Evolutionary conservation across 2,888 invertebrate species (phyloP), one percentile per base, ranked within the genome.

Genomic region (Ariolimax columbianus): DNA sequence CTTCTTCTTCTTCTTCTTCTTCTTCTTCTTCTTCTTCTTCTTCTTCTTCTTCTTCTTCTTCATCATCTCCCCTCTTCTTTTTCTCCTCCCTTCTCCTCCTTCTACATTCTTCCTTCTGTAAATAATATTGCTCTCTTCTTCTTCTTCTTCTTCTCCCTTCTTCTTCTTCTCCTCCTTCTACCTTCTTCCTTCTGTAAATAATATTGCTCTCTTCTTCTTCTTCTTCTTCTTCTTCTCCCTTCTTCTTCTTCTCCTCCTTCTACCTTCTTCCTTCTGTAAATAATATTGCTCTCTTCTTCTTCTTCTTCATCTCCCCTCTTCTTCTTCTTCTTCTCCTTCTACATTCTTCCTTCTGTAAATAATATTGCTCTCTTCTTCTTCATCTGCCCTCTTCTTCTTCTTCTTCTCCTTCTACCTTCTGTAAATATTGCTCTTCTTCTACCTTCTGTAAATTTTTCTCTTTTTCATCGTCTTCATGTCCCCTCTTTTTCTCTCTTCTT

Each of bases 81-180:
- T 11, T 6, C 19, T 63, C n/a, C 19, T 63, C 23, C 23, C n/a
- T 26, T 26, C 23, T 26, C 63, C 63, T 63, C 63, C 19, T 26
- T 26, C 63, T 26, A 26, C 63, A 6, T 26, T 6, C n/a, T n/a
- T 36, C n/a, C 30, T 47, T 43, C 40, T 40, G 2, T 77, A 38
- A 14, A 38, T 7, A n/a, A 26, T 43, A 23, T 33, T 43, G 19
- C 23, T 47, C 23, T 30, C 43, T 43, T 43, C 30, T 47, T 30
- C 40, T 79, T 26, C 11, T 6, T 80, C 47, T 43, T 17, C 66
- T 38, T 70, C 43, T 43, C 80, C 36, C 47, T 80, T 70, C 26
- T 70, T 80, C 26, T 70, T 43, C 55, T 47, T 70, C 80, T 70
- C 70, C 38, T 70, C 43, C 40, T 43, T n/a, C 40, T 17, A 36